Evolutionary conservation across 2,888 invertebrate genomes (phyloP).

Genomic region (Folsomia candida): DNA sequence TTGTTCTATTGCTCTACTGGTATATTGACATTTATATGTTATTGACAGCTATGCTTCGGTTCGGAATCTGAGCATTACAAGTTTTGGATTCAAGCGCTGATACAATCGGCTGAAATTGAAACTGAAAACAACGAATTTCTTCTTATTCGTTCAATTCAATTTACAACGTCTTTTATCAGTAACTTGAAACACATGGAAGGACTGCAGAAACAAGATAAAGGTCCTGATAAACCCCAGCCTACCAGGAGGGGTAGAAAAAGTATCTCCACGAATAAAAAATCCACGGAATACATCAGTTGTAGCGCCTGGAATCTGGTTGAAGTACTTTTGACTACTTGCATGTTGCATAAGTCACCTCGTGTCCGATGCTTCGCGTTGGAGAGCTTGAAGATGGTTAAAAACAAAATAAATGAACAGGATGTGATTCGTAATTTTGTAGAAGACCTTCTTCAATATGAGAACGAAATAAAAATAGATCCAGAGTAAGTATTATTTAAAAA

Average conservation of each 20-base stretch:
- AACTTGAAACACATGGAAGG: background rate
- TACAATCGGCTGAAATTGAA: background rate
- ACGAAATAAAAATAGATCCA: conserved; percentile 43
- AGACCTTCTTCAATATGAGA: conserved; percentile 26
- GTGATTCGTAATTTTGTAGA: conserved; percentile 35
- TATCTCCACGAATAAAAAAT: background rate
- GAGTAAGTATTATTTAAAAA: conserved; percentile 30
- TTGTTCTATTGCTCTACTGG: no score
- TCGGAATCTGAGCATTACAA: conserved; percentile 10
- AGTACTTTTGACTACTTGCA: conserved; percentile 36
- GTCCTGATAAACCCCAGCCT: background rate
- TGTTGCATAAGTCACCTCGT: conserved; percentile 33
- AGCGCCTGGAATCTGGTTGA: conserved; percentile 24
- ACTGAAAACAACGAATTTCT: conserved; percentile 16
- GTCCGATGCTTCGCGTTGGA: conserved; percentile 34
- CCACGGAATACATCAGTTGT: background rate
- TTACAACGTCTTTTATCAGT: conserved; percentile 18
- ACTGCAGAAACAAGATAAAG: background rate
- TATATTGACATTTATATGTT: no score
- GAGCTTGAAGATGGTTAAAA: conserved; percentile 30
- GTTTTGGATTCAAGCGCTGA: conserved; percentile 26
- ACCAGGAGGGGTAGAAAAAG: background rate
- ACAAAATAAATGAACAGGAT: conserved; percentile 22
- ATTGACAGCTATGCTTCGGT: conserved; percentile 7
- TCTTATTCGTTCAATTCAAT: conserved; percentile 26